A percentile compares a stretch with the other conserved stretches of the same genome.
phyloP scores from a whole-genome alignment of 2,113 vertebrate species.

The Ahaetulla prasina region DNA sequence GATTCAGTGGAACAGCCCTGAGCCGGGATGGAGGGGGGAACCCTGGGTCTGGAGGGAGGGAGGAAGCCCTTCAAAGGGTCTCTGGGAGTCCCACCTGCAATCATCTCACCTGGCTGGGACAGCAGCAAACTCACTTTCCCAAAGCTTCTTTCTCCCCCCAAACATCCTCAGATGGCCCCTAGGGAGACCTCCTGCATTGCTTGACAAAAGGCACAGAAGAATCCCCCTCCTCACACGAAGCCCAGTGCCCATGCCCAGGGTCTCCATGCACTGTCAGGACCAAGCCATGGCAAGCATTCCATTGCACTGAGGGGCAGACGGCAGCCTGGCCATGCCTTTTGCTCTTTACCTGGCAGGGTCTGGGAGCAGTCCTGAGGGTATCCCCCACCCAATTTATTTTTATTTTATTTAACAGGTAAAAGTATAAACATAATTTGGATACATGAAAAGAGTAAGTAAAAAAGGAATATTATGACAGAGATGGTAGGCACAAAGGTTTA shows the following conservation, averaged over 20 bases:
- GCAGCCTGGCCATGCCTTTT: not conserved
- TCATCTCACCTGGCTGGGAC: not conserved
- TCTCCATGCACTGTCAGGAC: not conserved
- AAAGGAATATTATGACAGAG: too few species aligned
- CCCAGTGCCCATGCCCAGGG: not conserved
- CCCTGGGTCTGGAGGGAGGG: not conserved
- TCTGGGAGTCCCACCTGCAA: not conserved
- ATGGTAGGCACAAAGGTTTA: too few species aligned
- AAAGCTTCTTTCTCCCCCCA: too few species aligned
- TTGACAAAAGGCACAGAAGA: not conserved
- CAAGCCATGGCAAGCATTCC: not conserved
- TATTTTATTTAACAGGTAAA: too few species aligned
- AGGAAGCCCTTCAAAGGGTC: not conserved
- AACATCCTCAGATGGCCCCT: not conserved
- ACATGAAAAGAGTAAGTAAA: too few species aligned
- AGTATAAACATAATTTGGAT: too few species aligned
- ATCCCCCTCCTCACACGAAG: not conserved
- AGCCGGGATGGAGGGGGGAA: not conserved
- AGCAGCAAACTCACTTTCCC: not conserved
- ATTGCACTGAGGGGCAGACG: not conserved
- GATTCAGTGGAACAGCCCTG: rapidly evolving
- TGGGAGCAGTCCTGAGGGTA: not conserved
- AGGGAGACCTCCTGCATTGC: not conserved
- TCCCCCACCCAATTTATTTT: not conserved
- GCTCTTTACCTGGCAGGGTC: not conserved